Percentiles rank a stretch among this genome's conserved stretches.
Conservation (phyloP, 2,113 vertebrate genomes). For the Monarcha castaneiventris region DNA sequence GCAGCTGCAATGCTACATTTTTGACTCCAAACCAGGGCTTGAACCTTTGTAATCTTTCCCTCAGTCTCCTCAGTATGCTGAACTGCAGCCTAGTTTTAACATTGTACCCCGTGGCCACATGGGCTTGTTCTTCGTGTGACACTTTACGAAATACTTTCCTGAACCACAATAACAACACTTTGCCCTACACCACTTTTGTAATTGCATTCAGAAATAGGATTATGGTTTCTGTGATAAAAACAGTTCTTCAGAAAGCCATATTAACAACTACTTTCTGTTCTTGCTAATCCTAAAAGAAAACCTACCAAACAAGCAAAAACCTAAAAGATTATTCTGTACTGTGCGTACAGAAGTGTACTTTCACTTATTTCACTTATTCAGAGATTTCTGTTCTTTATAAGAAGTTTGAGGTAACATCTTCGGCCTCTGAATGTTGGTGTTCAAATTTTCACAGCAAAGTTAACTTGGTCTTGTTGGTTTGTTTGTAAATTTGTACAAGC, state of each 20-base stretch:
- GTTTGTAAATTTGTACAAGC: not conserved
- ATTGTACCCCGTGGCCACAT: not conserved
- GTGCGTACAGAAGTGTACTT: not conserved
- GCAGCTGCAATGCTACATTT: not conserved
- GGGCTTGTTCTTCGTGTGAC: not conserved
- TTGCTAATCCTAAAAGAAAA: not conserved
- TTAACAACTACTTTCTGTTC: not conserved
- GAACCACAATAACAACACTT: not conserved
- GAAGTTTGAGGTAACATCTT: not conserved
- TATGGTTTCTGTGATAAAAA: not conserved
- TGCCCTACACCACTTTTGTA: not conserved
- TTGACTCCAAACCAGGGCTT: not conserved
- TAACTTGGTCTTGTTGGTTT: not conserved
- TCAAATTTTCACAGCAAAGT: not conserved
- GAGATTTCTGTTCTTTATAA: not conserved
- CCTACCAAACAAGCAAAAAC: not conserved
- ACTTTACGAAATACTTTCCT: not conserved
- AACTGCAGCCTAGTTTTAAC: constrained; percentile 21
- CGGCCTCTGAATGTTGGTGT: rapidly evolving
- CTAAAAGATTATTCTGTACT: not conserved
- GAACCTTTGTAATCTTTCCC: not conserved
- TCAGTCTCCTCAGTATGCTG: not conserved
- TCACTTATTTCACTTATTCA: not conserved
- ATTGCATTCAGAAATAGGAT: not conserved
- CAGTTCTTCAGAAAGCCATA: not conserved